Percentiles rank a stretch among this genome's conserved stretches.
Conservation (phyloP, 2,113 vertebrate species). For the Xenopus laevis region DNA sequence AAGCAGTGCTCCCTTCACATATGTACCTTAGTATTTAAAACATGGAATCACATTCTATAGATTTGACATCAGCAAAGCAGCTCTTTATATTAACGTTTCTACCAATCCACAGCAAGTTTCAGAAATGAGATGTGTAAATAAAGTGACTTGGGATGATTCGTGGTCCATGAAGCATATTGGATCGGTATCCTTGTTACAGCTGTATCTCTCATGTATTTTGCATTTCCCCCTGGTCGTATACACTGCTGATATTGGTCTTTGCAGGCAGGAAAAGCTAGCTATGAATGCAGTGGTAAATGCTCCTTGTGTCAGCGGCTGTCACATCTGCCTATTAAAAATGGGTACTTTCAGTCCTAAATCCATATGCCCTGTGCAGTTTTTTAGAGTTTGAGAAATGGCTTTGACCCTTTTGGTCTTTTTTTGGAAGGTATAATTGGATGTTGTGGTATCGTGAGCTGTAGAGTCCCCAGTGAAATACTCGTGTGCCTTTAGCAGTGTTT, state of each 20-base stretch:
- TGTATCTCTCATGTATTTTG: not conserved
- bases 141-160: no score
- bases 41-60: no score
- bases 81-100: no score
- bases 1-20: no score
- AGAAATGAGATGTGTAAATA: no score
- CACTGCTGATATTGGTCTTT: not conserved
- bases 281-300: constrained; percentile 1
- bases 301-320: constrained; percentile 5
- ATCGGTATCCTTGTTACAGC: no score
- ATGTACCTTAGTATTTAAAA: no score
- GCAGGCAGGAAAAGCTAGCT: not conserved
- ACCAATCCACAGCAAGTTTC: no score
- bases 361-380: not conserved
- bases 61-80: no score
- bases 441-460: not conserved
- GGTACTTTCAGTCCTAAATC: constrained; percentile 9
- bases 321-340: constrained; percentile 23
- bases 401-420: constrained; percentile 3
- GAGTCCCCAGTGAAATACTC: constrained; percentile 2
- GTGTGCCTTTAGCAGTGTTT: not conserved
- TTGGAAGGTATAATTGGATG: constrained; percentile 21
- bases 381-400: not conserved
- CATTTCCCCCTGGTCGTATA: not conserved
- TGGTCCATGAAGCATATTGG: no score